A percentile compares a stretch with the other conserved stretches of the same genome.
Evolutionary conservation across 2,888 invertebrate species (phyloP).

Genomic region (Cephus pulcher): DNA sequence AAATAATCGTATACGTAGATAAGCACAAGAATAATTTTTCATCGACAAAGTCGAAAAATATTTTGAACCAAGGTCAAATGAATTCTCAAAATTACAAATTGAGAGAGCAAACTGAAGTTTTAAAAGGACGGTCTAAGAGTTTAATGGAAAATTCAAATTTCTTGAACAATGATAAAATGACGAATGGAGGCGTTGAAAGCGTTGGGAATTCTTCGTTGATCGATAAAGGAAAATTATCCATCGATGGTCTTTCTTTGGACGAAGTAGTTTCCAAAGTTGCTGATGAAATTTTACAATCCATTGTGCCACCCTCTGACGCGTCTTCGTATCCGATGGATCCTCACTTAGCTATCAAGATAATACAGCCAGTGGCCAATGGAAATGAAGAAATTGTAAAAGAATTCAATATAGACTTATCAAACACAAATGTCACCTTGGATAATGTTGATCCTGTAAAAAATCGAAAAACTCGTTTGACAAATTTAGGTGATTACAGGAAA

Average conservation of each 20-base stretch:
- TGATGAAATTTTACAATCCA: constrained; percentile 32
- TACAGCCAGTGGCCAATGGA: constrained; percentile 28
- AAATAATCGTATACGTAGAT: constrained; percentile 41
- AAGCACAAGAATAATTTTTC: constrained; percentile 25
- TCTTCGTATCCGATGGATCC: constrained; percentile 21
- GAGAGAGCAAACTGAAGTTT: background rate
- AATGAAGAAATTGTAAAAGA: constrained; percentile 31
- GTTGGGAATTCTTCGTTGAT: background rate
- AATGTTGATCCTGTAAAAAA: background rate
- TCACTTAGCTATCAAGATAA: constrained; percentile 30
- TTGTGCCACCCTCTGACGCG: constrained; percentile 5
- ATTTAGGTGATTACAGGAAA: background rate
- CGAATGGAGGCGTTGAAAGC: background rate
- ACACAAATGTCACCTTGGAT: background rate
- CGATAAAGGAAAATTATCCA: background rate
- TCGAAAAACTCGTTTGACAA: background rate
- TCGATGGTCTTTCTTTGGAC: constrained; percentile 28
- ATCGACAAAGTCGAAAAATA: background rate
- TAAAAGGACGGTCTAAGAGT: background rate
- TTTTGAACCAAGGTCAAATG: background rate
- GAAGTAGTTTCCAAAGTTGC: constrained; percentile 32
- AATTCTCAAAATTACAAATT: background rate
- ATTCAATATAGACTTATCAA: constrained; percentile 29
- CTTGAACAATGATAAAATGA: background rate
- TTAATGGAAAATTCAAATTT: background rate